Evolutionary conservation across 2,888 invertebrate genomes (phyloP).

Genomic region (Lepidochrysops patricia): DNA sequence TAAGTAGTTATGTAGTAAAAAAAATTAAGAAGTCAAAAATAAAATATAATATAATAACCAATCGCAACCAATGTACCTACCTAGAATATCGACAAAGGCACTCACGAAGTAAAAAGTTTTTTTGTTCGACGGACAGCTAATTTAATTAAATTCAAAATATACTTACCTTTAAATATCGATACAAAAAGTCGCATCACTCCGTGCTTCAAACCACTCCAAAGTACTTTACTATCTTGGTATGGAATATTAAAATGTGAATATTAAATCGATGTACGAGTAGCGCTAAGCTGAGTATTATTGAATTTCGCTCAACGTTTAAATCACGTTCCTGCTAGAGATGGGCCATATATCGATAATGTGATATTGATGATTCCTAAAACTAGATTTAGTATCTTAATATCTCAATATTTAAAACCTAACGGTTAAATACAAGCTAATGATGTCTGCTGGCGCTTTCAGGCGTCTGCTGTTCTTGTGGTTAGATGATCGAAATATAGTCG

Average conservation of each 20-base stretch:
- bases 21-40: no score
- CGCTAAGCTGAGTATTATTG: conserved; percentile 6
- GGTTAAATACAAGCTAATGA: no score
- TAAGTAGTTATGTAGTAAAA: not conserved
- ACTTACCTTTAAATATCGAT: not conserved
- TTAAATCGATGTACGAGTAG: conserved; percentile 1
- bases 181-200: not conserved
- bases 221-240: conserved; percentile 4
- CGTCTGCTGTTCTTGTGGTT: no score
- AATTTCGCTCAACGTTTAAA: conserved; percentile 9
- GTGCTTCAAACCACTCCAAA: not conserved
- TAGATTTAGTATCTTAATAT: not conserved
- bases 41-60: not conserved
- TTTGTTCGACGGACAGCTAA: no score
- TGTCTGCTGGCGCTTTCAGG: no score
- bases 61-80: no score
- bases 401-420: no score
- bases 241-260: conserved; percentile 11
- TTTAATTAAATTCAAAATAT: no score
- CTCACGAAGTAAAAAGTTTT: no score
- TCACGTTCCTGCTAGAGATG: not conserved
- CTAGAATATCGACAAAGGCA: no score
- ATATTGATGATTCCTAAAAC: conserved; percentile 7
- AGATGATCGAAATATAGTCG: no score
- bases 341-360: conserved; percentile 5